Evolutionary conservation across 64 coral and sea anemone species (phyloP), one percentile per base, ranked within the genome.

Genomic region (Porites australiensis): DNA sequence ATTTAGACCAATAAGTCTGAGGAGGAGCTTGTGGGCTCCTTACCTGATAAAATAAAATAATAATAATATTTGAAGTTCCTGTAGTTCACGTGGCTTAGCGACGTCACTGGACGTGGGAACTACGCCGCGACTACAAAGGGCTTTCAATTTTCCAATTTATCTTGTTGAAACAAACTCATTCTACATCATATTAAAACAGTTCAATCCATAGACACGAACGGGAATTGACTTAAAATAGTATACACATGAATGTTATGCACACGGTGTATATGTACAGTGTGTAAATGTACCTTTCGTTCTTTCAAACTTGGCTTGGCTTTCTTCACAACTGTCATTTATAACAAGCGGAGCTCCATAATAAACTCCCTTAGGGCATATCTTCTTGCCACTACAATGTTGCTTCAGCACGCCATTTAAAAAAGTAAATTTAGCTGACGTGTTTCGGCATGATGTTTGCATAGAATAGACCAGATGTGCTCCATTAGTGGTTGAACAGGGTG

Each of bases 371-470:
- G 90, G 79, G 27, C 90, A 92, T 5, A 92, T 59, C 57, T n/a
- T 84, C 66, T 84, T 92, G 0, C 79, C 66, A 44, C 79, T 84
- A 14, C 90, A 92, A 5, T 74, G 51, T 19, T 92, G 90, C 4
- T 43, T 83, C 14, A 86, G 16, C 3, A 76, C 69, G 1, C 90
- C 90, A 51, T 84, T 54, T 22, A 49, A 69, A 3, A 91, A 19
- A 77, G 6, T 74, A 6, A 91, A 91, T 63, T 82, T 48, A 9
- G 67, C 48, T 54, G 16, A 63, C 46, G 13, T 27, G 23, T 58
- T 55, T 81, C 45, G 64, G 52, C 78, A 81, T 18, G 22, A 10
- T 10, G 49, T 9, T 58, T 21, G 77, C 44, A 0, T 4, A 13
- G 22, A 58, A 65, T 63, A 92, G 47, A 75, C 13, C 6, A 92